Evolutionary conservation across 1,140 invertebrate species (phyloP).

Genomic region (Marisa cornuarietis): DNA sequence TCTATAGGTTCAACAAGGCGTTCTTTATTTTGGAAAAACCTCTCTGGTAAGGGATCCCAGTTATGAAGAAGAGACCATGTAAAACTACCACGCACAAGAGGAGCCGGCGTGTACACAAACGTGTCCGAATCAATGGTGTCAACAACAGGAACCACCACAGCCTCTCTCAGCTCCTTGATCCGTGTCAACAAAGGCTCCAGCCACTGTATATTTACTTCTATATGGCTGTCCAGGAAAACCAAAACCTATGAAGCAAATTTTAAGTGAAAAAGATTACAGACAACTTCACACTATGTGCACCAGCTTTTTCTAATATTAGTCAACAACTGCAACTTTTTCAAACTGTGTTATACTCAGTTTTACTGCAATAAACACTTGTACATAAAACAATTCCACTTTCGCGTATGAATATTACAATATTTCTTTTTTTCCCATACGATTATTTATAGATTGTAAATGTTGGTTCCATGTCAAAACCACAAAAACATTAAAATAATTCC

Average conservation of each 20-base stretch:
- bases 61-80: slow-evolving; percentile 51
- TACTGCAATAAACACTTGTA: neutral
- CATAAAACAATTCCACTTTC: neutral
- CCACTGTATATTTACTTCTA: slow-evolving; percentile 95
- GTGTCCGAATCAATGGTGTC: slow-evolving; percentile 97
- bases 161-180: slow-evolving; percentile 85
- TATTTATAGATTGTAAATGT: no score
- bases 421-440: no score
- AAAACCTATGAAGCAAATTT: slow-evolving; percentile 76
- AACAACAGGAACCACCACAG: slow-evolving; percentile 86
- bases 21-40: neutral
- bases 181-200: slow-evolving; percentile 90
- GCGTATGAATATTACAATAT: no score
- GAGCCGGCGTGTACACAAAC: slow-evolving; percentile 59
- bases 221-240: slow-evolving; percentile 96
- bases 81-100: slow-evolving; percentile 46
- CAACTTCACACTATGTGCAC: neutral
- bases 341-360: neutral
- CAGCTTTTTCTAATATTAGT: neutral
- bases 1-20: slow-evolving; percentile 31
- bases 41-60: slow-evolving; percentile 49
- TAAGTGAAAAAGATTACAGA: neutral
- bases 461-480: no score
- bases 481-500: no score
- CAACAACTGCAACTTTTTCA: neutral